A percentile compares a stretch with the other conserved stretches of the same genome.
Conservation (phyloP, 2,113 vertebrate species). For the Cyrtonyx montezumae region DNA sequence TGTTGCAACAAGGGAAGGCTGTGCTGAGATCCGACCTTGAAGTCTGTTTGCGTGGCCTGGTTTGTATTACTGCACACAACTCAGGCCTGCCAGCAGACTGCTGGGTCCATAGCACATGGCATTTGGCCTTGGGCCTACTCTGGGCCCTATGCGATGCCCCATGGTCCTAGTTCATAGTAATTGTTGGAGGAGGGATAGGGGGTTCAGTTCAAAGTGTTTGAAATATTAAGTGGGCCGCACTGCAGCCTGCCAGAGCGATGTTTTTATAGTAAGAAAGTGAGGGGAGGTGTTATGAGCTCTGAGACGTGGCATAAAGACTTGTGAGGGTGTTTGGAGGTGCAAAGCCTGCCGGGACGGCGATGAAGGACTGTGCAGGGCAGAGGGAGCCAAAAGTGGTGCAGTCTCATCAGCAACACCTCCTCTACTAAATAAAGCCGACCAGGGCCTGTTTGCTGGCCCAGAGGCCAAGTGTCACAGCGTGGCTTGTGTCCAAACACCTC, state of each 20-base stretch:
- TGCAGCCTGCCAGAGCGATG: constrained; percentile 46
- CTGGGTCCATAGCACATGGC: not conserved
- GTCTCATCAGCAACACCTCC: constrained; percentile 38
- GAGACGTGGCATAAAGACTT: constrained; percentile 45
- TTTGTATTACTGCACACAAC: not conserved
- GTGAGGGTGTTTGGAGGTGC: constrained; percentile 28
- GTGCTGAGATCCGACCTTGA: not conserved
- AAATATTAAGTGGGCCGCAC: constrained; percentile 21
- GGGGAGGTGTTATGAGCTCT: constrained; percentile 18
- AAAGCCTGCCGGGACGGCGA: not conserved
- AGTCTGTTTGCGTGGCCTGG: rapidly evolving
- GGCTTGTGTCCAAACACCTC: constrained; percentile 32
- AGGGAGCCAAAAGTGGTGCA: not conserved
- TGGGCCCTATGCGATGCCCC: not conserved
- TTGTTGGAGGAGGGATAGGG: not conserved
- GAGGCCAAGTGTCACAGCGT: constrained; percentile 15
- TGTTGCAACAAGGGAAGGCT: not conserved
- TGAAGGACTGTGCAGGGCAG: not conserved
- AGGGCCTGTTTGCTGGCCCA: rapidly evolving
- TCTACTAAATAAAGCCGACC: not conserved
- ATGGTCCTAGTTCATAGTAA: not conserved
- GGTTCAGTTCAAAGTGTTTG: constrained; percentile 21
- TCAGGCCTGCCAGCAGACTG: not conserved
- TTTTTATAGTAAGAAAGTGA: constrained; percentile 26
- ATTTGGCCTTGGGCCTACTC: constrained; percentile 38